phyloP scores from a whole-genome alignment of 1,140 invertebrate species.

The Drosophila kurseongensis region DNA sequence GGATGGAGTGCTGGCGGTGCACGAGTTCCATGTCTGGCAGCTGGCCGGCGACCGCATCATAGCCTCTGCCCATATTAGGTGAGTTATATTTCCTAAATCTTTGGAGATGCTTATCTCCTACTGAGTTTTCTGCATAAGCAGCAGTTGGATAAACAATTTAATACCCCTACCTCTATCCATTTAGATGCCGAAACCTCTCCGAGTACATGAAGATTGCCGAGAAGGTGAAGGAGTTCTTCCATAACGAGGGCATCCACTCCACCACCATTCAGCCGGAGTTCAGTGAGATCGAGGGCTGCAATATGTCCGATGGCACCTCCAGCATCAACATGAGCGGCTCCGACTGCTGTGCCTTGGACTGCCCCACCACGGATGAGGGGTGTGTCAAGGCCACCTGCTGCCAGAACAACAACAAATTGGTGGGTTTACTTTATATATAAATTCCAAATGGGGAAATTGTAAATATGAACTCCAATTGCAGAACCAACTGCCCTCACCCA shows the following conservation, averaged over 20 bases:
- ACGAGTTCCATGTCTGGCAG: constrained; percentile 98
- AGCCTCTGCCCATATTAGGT: constrained; percentile 96
- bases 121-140: too few species aligned
- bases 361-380: constrained; percentile 92
- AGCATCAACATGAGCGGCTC: constrained; percentile 84
- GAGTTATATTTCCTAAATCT: not conserved
- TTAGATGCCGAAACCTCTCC: constrained; percentile 92
- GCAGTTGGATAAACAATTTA: not conserved
- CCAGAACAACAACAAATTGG: constrained; percentile 84
- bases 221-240: constrained; percentile 97
- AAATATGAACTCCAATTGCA: constrained; percentile 53
- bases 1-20: constrained; percentile 95
- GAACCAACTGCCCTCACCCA: constrained; percentile 90
- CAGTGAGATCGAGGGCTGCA: constrained; percentile 88
- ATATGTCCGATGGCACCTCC: constrained; percentile 81
- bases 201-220: constrained; percentile 97
- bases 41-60: constrained; percentile 96
- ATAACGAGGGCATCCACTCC: constrained; percentile 92
- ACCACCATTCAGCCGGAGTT: constrained; percentile 98
- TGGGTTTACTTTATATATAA: constrained; percentile 9
- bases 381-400: constrained; percentile 95
- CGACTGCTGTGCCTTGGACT: constrained; percentile 93
- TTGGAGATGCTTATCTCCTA: too few species aligned
- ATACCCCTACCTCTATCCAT: not conserved
- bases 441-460: not conserved